Evolutionary conservation across 2,888 invertebrate species (phyloP), one percentile per base, ranked within the genome.

Genomic region (Charanyca ferruginea): DNA sequence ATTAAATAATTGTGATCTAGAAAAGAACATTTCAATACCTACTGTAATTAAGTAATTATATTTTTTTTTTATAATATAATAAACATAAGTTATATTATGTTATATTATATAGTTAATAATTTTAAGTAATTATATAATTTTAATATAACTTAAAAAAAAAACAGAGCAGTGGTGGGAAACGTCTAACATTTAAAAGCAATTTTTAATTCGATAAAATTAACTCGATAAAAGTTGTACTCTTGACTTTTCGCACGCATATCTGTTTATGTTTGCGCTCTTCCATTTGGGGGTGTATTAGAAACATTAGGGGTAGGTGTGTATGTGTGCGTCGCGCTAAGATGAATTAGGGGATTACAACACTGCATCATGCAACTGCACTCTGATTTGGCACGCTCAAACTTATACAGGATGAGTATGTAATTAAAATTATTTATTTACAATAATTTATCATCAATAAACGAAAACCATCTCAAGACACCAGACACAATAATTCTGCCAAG

Each of bases 321-420:
- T 79, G 85, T 83, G 87, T 86, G 86, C 84, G 83, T 86, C 88
- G 79, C 88, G 79, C 85, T 84, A 85, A 91, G 94, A 95, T 95
- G 95, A 94, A 94, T 94, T 94, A 94, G 94, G 93, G 94, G 94
- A 95, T 95, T 94, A 95, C 92, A 87, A 83, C 85, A 88, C 90
- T 93, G 94, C 93, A 92, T 91, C 90, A 91, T 94, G 94, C 94
- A 93, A 94, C 93, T 95, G 95, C 95, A 94, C 94, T 94, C 94
- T 93, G 95, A 95, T 95, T 95, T 95, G 89, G 89, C 89, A 93
- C 91, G 90, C 89, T 87, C 85, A 85, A 87, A 83, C 66, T 71
- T 80, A 53, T 93, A 94, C 90, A 94, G 94, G 92, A 58, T 93
- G 93, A 52, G 72, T 69, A n/a, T n/a, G n/a, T n/a, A 58, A 66